phyloP scores from a whole-genome alignment of 2,113 vertebrate genomes.

The Ciconia boyciana region DNA sequence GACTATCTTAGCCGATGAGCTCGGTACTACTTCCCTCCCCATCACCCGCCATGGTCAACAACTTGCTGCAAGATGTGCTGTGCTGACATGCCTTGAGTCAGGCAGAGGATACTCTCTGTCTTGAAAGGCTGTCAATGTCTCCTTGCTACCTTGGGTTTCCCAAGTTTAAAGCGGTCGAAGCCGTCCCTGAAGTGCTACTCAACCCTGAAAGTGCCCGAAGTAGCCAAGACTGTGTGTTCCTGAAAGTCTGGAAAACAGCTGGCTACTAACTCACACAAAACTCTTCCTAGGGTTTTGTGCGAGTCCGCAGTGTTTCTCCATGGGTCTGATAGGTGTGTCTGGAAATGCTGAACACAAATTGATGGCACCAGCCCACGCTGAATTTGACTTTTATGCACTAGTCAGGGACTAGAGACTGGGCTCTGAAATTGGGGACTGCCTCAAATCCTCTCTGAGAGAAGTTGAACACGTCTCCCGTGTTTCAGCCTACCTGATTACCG shows the following conservation, averaged over 20 bases:
- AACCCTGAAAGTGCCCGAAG: rapidly evolving
- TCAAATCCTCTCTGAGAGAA: neutral
- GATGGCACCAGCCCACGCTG: neutral
- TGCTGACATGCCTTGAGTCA: neutral
- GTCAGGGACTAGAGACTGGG: neutral
- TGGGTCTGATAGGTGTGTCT: neutral
- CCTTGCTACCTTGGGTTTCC: neutral
- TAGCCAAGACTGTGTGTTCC: neutral
- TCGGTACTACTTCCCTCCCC: neutral
- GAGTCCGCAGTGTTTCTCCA: rapidly evolving
- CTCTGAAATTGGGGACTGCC: neutral
- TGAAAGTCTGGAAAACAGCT: neutral
- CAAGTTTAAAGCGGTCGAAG: neutral
- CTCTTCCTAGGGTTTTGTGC: neutral
- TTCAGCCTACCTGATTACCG: neutral
- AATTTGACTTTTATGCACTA: neutral
- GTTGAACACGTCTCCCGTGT: rapidly evolving
- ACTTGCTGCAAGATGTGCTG: neutral
- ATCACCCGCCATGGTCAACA: rapidly evolving
- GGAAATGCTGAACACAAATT: neutral
- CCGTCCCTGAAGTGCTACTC: neutral
- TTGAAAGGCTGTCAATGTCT: no score
- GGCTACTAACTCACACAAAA: neutral
- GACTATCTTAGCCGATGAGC: no score
- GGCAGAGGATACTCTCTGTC: neutral